Percentiles rank a stretch among this genome's conserved stretches.
These are phyloP conservation scores for Latrodectus elegans DNA, from an alignment of 2,888 invertebrate species.

Conservation along the genomic window DNA sequence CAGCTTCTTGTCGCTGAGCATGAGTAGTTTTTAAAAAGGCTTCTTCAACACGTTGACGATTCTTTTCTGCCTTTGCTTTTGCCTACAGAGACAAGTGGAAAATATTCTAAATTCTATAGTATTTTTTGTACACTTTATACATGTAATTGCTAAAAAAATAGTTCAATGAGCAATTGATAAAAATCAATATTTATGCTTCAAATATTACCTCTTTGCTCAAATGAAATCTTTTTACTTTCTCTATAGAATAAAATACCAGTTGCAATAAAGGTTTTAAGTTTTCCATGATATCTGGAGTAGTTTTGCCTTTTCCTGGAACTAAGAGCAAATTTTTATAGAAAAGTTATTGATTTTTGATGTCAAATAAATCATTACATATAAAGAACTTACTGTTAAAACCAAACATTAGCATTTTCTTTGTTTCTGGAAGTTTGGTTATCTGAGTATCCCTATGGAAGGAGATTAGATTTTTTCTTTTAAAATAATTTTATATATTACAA, in stretches of 20 bases:
- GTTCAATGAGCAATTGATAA: no score
- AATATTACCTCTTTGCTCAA: constrained; percentile 89
- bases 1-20: constrained; percentile 96
- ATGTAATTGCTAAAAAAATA: no score
- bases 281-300: constrained; percentile 79
- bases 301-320: constrained; percentile 75
- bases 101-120: no score
- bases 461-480: constrained; percentile 5
- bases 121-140: no score
- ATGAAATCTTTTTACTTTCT: constrained; percentile 89
- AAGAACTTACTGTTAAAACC: constrained; percentile 80
- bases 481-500: no score
- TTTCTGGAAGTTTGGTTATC: constrained; percentile 81
- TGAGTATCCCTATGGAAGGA: constrained; percentile 78
- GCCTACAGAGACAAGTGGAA: constrained; percentile 78
- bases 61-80: constrained; percentile 93
- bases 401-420: constrained; percentile 86
- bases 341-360: neutral
- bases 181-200: neutral
- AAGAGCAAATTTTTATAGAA: constrained; percentile 16
- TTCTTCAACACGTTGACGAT: constrained; percentile 93
- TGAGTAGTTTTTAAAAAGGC: constrained; percentile 95
- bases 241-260: constrained; percentile 93
- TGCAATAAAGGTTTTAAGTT: constrained; percentile 87
- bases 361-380: neutral